Conservation (phyloP, 2,888 invertebrate species). For the Leistus spinibarbis region DNA sequence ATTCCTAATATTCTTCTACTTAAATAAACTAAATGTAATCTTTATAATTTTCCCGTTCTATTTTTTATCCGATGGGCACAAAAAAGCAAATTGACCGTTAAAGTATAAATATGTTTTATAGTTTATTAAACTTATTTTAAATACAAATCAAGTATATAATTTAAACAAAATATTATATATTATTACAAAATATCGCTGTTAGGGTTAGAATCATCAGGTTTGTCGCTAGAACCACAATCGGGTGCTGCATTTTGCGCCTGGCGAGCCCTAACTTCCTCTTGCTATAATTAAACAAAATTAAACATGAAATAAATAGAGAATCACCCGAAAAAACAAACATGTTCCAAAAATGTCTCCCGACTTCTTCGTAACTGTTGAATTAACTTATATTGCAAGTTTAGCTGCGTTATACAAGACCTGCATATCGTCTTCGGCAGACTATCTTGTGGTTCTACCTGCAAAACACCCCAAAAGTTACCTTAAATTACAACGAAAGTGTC, state of each 20-base stretch:
- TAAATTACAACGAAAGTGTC: conserved; percentile 20
- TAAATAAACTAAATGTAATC: too few relatives aligned
- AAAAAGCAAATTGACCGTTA: too few relatives aligned
- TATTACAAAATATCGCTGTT: neutral
- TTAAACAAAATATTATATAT: too few relatives aligned
- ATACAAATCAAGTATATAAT: neutral
- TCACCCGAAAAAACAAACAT: too few relatives aligned
- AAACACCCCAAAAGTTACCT: conserved; percentile 24
- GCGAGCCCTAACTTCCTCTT: neutral
- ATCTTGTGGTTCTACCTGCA: conserved; percentile 55
- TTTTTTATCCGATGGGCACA: too few relatives aligned
- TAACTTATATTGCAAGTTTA: conserved; percentile 61
- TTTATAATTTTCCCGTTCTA: too few relatives aligned
- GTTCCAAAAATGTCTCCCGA: conserved; percentile 47
- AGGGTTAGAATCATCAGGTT: neutral
- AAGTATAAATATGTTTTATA: too few relatives aligned
- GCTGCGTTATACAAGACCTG: conserved; percentile 61
- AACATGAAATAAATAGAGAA: neutral
- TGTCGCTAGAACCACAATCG: neutral
- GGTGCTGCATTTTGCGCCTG: neutral
- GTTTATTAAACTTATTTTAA: too few relatives aligned
- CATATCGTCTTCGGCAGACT: conserved; percentile 73
- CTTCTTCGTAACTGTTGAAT: conserved; percentile 59
- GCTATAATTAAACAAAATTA: neutral
- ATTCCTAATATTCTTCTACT: too few relatives aligned